Conservation (phyloP, 2,113 vertebrate genomes). For the Narcine bancroftii region DNA sequence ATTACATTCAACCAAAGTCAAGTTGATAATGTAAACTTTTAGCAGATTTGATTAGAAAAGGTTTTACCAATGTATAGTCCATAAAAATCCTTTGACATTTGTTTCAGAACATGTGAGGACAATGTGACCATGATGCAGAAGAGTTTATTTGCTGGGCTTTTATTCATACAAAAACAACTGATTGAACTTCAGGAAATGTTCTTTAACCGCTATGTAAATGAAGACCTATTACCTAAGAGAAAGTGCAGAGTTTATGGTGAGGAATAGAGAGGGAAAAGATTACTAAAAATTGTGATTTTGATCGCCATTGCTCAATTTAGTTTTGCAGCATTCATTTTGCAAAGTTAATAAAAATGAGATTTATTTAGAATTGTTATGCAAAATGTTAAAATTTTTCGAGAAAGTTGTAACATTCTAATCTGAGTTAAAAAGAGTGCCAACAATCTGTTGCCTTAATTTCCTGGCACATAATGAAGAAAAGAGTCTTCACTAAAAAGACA, state of each 20-base stretch:
- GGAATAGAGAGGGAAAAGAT: background rate
- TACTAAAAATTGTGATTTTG: background rate
- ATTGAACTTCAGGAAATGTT: background rate
- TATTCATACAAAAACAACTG: background rate
- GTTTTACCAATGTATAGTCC: background rate
- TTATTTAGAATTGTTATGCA: background rate
- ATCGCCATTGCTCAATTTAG: background rate
- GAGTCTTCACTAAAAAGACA: background rate
- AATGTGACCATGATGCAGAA: background rate
- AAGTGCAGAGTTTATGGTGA: background rate
- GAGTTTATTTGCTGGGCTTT: background rate
- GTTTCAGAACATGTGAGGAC: background rate
- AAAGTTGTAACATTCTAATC: background rate
- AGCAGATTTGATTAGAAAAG: background rate
- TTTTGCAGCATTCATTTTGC: background rate
- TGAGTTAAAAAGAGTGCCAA: background rate
- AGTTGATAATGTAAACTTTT: background rate
- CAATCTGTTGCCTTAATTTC: background rate
- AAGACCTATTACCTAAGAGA: background rate
- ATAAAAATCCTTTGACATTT: background rate
- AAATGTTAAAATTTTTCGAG: constrained; percentile 8
- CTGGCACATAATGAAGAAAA: background rate
- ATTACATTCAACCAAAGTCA: background rate
- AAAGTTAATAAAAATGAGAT: background rate
- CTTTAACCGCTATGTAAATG: background rate